Percentiles rank a stretch among this genome's conserved stretches.
phyloP scores from a whole-genome alignment of 2,888 invertebrate genomes.

The Patella ulyssiponensis region DNA sequence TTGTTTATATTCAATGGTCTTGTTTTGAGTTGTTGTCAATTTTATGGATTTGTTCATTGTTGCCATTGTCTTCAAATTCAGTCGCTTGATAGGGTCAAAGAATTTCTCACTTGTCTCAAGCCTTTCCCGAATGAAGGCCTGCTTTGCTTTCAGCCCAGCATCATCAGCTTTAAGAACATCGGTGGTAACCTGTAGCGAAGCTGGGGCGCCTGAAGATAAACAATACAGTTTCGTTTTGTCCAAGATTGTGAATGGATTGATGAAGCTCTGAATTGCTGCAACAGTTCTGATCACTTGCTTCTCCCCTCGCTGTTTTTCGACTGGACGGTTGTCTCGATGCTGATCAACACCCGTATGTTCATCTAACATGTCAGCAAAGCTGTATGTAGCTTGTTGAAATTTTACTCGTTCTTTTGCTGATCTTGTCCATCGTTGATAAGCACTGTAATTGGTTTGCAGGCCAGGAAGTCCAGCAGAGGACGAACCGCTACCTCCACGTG shows the following conservation, averaged over 20 bases:
- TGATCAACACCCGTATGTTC: constrained; percentile 9
- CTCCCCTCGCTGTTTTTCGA: constrained; percentile 37
- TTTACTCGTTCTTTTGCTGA: constrained; percentile 30
- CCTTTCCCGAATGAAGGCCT: constrained; percentile 25
- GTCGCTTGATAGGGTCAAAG: constrained; percentile 29
- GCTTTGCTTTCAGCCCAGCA: constrained; percentile 17
- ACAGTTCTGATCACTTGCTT: constrained; percentile 18
- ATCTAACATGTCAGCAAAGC: constrained; percentile 28
- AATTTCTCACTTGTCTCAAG: constrained; percentile 26
- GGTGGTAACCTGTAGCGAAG: neutral
- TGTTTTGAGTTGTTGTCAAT: constrained; percentile 28
- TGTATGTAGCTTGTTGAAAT: constrained; percentile 29
- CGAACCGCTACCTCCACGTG: constrained; percentile 19
- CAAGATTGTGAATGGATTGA: constrained; percentile 35
- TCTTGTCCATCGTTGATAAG: constrained; percentile 40
- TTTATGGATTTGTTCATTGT: constrained; percentile 24
- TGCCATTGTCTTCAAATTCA: constrained; percentile 29
- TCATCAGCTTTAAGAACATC: constrained; percentile 23
- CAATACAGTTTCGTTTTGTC: constrained; percentile 30
- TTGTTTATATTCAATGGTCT: constrained; percentile 31
- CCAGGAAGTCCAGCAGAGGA: constrained; percentile 37
- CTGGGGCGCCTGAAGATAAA: constrained; percentile 33
- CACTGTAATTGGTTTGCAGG: constrained; percentile 29
- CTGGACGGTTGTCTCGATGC: constrained; percentile 37
- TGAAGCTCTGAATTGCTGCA: constrained; percentile 35